These are phyloP conservation scores for Rhea americana DNA, from an alignment of 2,113 vertebrate species.

Conservation along the genomic window DNA sequence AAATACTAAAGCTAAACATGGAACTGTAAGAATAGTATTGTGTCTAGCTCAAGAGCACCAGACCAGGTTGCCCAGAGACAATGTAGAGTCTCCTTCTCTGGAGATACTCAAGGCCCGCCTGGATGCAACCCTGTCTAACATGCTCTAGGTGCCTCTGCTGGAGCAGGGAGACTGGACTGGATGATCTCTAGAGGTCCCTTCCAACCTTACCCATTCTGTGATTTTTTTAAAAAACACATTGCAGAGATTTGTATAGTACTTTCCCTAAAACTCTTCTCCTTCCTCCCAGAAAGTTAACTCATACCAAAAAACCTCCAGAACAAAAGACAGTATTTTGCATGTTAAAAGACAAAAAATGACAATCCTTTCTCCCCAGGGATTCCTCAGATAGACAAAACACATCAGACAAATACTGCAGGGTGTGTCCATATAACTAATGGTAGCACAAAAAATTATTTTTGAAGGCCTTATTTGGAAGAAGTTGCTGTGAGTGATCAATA, in stretches of 20 bases:
- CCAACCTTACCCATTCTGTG: too few relatives aligned
- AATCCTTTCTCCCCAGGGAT: neutral
- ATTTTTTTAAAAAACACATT: neutral
- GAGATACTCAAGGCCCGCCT: too few relatives aligned
- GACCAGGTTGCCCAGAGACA: too few relatives aligned
- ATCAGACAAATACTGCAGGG: neutral
- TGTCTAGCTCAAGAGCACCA: neutral
- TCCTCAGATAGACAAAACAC: neutral
- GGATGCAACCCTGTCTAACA: too few relatives aligned
- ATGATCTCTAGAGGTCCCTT: too few relatives aligned
- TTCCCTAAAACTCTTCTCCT: neutral
- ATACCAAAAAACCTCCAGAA: neutral
- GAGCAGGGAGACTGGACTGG: too few relatives aligned
- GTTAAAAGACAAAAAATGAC: neutral
- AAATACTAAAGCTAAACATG: neutral
- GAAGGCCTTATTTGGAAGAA: neutral
- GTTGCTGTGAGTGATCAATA: neutral
- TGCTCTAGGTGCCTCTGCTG: too few relatives aligned
- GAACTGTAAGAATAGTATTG: neutral
- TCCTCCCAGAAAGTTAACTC: neutral
- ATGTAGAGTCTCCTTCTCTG: too few relatives aligned
- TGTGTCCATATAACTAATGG: neutral
- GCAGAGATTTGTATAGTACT: neutral
- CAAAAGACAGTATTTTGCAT: neutral
- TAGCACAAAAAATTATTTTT: neutral